Evolutionary conservation across 2,797 vertebrate species (phyloP), one percentile per base, ranked within the genome.

Genomic region (Xiphorhynchus erythropygius): DNA sequence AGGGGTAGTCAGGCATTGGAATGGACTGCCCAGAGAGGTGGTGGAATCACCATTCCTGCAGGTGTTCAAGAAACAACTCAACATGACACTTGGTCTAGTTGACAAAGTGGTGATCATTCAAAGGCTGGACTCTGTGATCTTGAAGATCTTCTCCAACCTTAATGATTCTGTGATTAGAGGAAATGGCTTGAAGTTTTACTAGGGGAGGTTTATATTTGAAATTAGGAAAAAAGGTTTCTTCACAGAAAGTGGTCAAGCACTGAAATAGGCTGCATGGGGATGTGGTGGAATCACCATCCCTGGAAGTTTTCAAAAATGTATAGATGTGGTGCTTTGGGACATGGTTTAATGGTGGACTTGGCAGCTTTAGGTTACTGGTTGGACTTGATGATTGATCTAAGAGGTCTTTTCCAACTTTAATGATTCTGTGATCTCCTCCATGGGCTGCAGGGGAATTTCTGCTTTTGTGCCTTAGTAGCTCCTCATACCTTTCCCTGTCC

Each of bases 391-490:
- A 12, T 55, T 53, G 11, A 12, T 55, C 33, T 42, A 28, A 32
- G 22, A 32, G 3, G 22, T 53, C 21, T 60, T 81, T 68, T 74
- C 39, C 25, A 32, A 35, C 4, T 13, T 41, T 41, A 22, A 41
- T 47, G 25, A 47, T 41, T 47, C 25, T 60, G 7, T 35, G 5
- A 3, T 63, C 3, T 49, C 16, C 10, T 42, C 19, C 0, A 0
- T 5, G 7, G 13, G 6, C 39, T 76, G 17, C 35, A 81, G 9
- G 13, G 2, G 4, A 52, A 49, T n/a, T 7, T 56, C 62, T 52
- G 22, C 12, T 64, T 28, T 4, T 2, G 0, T 46, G 24, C 4
- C n/a, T 65, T 13, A 33, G 16, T 21, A 68, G 6, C 9, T 87
- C 6, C 17, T 84, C 8, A 21, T 17, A 59, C 17, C 5, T 28